These are phyloP conservation scores for Xestoiulus laeticollis DNA, from an alignment of 2,888 invertebrate genomes.

Conservation along the genomic window DNA sequence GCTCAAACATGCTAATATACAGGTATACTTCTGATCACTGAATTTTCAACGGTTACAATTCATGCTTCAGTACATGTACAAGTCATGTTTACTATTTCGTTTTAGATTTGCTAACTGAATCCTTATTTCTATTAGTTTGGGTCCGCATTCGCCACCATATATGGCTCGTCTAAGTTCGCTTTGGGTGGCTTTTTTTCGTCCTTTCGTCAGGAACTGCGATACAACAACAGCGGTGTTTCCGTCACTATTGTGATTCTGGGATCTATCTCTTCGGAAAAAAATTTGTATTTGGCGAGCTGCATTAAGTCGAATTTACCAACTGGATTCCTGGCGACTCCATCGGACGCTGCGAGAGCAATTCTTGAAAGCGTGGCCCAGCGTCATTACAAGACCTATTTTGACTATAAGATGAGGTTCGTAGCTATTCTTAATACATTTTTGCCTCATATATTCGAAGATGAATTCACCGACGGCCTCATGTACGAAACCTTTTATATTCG, in stretches of 20 bases:
- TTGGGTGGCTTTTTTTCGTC: not conserved
- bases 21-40: too few relatives aligned
- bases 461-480: too few relatives aligned
- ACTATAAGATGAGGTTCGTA: not conserved
- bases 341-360: not conserved
- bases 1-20: too few relatives aligned
- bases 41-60: too few relatives aligned
- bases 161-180: not conserved
- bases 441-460: too few relatives aligned
- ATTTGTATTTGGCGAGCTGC: not conserved
- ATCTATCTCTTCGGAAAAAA: not conserved
- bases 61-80: too few relatives aligned
- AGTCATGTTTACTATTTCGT: too few relatives aligned
- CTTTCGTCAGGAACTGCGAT: not conserved
- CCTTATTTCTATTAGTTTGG: too few relatives aligned
- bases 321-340: not conserved
- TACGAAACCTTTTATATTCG: too few relatives aligned
- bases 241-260: not conserved
- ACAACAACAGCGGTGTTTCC: not conserved
- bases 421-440: too few relatives aligned
- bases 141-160: not conserved
- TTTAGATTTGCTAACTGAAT: too few relatives aligned
- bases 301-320: not conserved
- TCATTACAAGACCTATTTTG: not conserved
- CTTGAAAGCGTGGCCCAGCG: not conserved